Evolutionary conservation across 2,113 vertebrate species (phyloP).

Genomic region (Anser cygnoides): DNA sequence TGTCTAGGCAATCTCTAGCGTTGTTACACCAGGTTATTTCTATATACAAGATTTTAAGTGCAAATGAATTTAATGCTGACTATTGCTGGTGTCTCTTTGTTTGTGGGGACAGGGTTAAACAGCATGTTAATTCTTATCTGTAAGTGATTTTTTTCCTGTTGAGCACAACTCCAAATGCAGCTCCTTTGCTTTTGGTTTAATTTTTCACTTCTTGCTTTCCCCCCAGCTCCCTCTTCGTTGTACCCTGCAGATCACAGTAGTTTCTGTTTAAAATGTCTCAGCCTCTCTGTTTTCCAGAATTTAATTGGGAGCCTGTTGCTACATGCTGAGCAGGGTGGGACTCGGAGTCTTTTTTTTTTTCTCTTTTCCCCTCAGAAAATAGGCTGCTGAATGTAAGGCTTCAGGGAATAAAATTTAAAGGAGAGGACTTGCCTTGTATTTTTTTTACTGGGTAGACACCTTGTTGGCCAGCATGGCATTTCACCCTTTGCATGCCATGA

Average conservation of each 20-base stretch:
- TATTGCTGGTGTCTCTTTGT: background rate
- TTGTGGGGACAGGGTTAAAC: background rate
- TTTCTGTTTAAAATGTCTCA: slow-evolving; percentile 67
- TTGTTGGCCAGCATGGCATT: background rate
- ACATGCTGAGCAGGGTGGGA: slow-evolving; percentile 51
- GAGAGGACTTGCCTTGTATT: slow-evolving; percentile 11
- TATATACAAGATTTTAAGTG: background rate
- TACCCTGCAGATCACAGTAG: slow-evolving; percentile 11
- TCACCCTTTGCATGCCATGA: background rate
- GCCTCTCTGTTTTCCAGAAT: slow-evolving; percentile 51
- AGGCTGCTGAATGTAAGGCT: slow-evolving; percentile 40
- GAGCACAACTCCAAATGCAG: background rate
- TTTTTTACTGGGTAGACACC: background rate
- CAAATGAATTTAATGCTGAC: background rate
- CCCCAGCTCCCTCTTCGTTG: background rate
- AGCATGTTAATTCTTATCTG: background rate
- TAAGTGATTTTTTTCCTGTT: background rate
- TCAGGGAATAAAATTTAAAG: slow-evolving; percentile 56
- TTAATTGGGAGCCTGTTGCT: slow-evolving; percentile 57
- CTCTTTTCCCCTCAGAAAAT: background rate
- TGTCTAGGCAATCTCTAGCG: background rate
- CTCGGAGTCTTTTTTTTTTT: background rate
- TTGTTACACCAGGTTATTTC: background rate
- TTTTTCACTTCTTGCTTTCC: background rate
- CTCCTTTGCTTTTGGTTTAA: background rate